Evolutionary conservation across 1,140 invertebrate genomes (phyloP), one percentile per base, ranked within the genome.

Genomic region (Pseudachorutes palmiensis): DNA sequence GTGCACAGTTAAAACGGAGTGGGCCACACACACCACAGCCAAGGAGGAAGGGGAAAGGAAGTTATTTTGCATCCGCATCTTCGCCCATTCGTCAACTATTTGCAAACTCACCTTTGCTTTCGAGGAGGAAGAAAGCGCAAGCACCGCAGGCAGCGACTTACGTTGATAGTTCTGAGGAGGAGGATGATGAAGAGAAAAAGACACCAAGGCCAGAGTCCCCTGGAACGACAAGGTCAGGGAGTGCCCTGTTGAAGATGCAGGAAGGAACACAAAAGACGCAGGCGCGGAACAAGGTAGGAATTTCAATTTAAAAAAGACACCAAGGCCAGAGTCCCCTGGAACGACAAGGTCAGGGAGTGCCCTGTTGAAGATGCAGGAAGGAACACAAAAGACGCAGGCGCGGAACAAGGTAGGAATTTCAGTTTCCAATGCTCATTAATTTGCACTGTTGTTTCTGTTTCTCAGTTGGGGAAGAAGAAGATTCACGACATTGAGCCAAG

Each of bases 191-290:
- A 0, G 66, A 64, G 19, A 49, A 67, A n/a, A 45, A 28, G 57
- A 41, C 61, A n/a, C n/a, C n/a, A n/a, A 22, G 31, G 28, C 29
- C 59, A 51, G 19, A 67, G 61, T 51, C 41, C 28, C 41, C 31
- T 22, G 32, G 22, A 5, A 60, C 48, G n/a, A 45, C 36, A 45
- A 41, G 26, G 9, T 30, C 29, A 45, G 41, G 64, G 36, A 62
- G n/a, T n/a, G n/a, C n/a, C n/a, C n/a, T n/a, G 78, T 95, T 92
- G 76, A 85, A 86, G 67, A 90, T 96, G 78, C 82, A 96, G 64
- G 92, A 97, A 80, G 92, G 89, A 59, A 95, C 96, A 78, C 94
- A 97, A 77, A 96, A 96, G 80, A 89, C 91, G 45, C 92, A 95
- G 75, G 82, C 96, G 33, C 85, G 90, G 72, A 92, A 96, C 78